Base-by-base conservation (phyloP, 2,797 vertebrate genomes). In the Mastacembelus armatus region DNA sequence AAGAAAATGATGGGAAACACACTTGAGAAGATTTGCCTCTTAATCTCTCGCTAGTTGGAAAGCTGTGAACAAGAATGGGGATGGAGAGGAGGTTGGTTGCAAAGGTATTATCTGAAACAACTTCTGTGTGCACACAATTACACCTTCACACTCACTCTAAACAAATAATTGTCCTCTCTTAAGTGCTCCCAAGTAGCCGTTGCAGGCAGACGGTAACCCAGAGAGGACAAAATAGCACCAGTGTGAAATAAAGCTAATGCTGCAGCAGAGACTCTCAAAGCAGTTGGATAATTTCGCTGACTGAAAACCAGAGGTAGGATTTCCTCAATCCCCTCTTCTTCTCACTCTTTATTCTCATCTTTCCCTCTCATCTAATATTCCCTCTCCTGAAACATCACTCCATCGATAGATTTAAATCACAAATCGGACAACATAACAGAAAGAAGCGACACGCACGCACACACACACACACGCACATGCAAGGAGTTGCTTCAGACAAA, bases 171-270 rank as follows among this genome's bases (percentile, higher is more conserved):
- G 64, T 54, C 80, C 78, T 61, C 80, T 56, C 15, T 2, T 3
- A 26, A 50, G 54, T 35, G 80, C 71, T 74, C 70, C 74, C 66
- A 50, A 49, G 69, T 44, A 58, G 75, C 80, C 64, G 65, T 74
- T 79, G 64, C 81, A 78, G 81, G 68, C 57, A 16, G 36, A 81
- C 57, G 44, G 67, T 39, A 77, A 77, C 74, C 67, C 68, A 52
- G 72, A 84, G 75, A 66, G 78, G 80, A 89, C 86, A 68, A 81
- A 85, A 79, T 91, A 91, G 91, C 91, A 92, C 90, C 91, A 88
- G 83, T 88, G 68, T 89, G 88, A 91, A 89, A 89, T 91, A 90
- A 91, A 91, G 90, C 88, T 91, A 85, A 85, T 86, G 83, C 81
- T 80, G 84, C 84, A 78, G 83, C 87, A 55, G 63, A 71, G 61